A percentile compares a stretch with the other conserved stretches of the same genome.
phyloP scores from a whole-genome alignment of 2,113 vertebrate species.

The Illadopsis cleaveri region DNA sequence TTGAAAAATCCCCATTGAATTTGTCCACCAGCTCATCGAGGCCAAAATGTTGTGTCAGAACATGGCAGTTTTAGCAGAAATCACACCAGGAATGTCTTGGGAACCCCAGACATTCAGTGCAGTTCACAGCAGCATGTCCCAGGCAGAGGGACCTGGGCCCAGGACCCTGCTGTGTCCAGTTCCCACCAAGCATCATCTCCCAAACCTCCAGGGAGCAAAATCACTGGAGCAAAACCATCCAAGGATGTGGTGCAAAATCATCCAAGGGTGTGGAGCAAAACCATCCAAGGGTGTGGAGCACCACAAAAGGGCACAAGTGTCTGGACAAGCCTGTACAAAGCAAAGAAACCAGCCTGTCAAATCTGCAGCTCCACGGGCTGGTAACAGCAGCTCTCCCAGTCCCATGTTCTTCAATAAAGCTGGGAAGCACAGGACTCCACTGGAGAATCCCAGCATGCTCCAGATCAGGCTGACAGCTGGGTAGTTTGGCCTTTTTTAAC shows the following conservation, averaged over 20 bases:
- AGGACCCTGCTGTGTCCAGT: background rate
- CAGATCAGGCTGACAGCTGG: background rate
- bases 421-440: background rate
- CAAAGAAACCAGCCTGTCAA: accelerated
- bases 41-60: background rate
- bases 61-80: background rate
- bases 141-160: background rate
- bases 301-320: background rate
- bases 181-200: background rate
- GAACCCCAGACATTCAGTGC: background rate
- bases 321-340: background rate
- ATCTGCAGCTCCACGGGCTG: accelerated
- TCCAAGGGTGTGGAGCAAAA: background rate
- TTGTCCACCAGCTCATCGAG: background rate
- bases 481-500: background rate
- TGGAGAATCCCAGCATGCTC: background rate
- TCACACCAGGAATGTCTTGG: background rate
- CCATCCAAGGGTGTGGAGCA: background rate
- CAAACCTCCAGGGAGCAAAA: background rate
- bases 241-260: background rate
- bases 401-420: background rate
- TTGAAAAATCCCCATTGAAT: background rate
- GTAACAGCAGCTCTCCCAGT: background rate
- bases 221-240: background rate
- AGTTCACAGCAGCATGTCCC: background rate